Base-by-base conservation (phyloP, 1,140 invertebrate species). In the Euborellia annulipes region DNA sequence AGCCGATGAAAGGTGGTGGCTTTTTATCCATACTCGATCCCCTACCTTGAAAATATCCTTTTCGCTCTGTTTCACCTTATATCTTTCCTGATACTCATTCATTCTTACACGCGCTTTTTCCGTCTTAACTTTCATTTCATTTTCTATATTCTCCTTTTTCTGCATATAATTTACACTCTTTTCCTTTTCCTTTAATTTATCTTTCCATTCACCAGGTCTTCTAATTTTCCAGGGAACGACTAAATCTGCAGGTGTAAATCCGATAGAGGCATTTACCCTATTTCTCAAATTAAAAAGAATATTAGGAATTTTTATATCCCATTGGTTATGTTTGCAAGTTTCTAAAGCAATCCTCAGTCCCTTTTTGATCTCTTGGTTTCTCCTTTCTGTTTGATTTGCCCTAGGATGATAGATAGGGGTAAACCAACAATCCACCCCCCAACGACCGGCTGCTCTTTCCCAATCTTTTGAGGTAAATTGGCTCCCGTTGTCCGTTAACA, bases 311-410 rank as follows among this genome's bases (percentile, higher is more conserved):
- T 3, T 6, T 3, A 3, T 13, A 14, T 52, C 49, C 50, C 54
- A 54, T 13, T 18, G 14, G 8, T 39, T 41, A 20, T 56, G 53
- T 6, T 36, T 21, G 8, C 46, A 4, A 17, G 7, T 7, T 45
- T 30, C 9, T 45, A 2, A 11, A 13, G 37, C 11, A n/a, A 55
- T 27, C 19, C 50, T 21, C 0, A 52, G 30, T 6, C 52, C 52
- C 37, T 55, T 55, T 21, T 56, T 56, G 8, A 57, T 36, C 13
- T 52, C 47, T 36, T 54, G 48, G 30, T 60, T 60, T n/a, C 54
- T 27, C 11, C 55, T 22, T 47, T 59, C 58, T 2, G 52, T 53
- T 3, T 50, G 52, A 46, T 59, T 61, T 0, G 54, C 53, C 17
- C 47, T 43, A 3, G 58, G 57, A 42, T 59, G 56, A 40, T 60